Base-by-base conservation (phyloP, 1,140 invertebrate genomes). In the Euglossa dilemma region DNA sequence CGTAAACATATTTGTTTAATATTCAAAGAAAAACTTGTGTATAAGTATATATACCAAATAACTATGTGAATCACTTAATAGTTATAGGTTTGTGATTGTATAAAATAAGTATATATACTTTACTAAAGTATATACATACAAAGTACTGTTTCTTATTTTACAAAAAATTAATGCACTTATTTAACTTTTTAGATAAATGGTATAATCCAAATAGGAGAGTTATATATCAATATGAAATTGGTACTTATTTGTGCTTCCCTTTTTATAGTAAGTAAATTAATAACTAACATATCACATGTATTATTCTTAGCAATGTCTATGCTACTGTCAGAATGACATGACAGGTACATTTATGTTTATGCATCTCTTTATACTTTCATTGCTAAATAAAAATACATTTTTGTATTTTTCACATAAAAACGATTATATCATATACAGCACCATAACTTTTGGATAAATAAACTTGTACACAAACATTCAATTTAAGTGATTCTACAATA, bases 331-430 rank as follows among this genome's bases (percentile, higher is more conserved):
- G 36, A 82, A 25, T 76, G 18, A 75, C 45, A 20, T 64, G 71
- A 67, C 25, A 76, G 50, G 25, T 76, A 82, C 63, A 76, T 43
- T 67, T 57, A 18, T 47, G 18, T 20, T 71, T 25, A 25, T 50
- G 23, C n/a, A 18, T 36, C 6, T 4, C 20, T 28, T 11, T 67
- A 81, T 20, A 50, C 66, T 76, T 87, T 76, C 66, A 73, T 63
- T 73, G 43, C 72, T 87, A 87, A 72, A 87, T 73, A 87, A 88
- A 88, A 87, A 88, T 87, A 81, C 70, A 80, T 87, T 77, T 80
- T 83, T 52, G 25, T 14, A 36, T 71, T 84, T 71, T 54, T 71
- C 25, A 52, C 80, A 72, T 84, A 87, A 86, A 56, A 86, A 76
- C 23, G 67, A 14, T 72, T 28, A 79, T 16, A 69, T 84, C 57